Evolutionary conservation across 2,888 invertebrate genomes (phyloP), one percentile per base, ranked within the genome.

Genomic region (Orthosia incerta): DNA sequence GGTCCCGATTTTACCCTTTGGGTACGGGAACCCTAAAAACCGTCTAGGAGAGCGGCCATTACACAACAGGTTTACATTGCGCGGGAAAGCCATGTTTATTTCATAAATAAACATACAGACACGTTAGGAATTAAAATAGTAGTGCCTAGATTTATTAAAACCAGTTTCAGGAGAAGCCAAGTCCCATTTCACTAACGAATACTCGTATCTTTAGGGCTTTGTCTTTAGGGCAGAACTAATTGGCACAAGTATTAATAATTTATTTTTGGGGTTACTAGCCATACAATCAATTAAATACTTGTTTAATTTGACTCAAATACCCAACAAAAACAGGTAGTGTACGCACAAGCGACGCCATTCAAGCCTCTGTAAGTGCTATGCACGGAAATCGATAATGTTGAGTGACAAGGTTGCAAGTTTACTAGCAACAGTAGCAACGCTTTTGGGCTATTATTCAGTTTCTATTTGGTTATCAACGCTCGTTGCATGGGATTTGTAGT

Each of bases 381-480:
- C 77, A 77, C 65, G 66, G 79, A 77, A 77, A 77, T 77, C 77
- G 73, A 77, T 77, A 77, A 45, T 62, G 74, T 79, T 63, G 59
- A 76, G 71, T 77, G 63, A 77, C 77, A 74, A 66, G 77, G 77
- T 62, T 77, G 77, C 66, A 77, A 77, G 79, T 79, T 79, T 66
- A 74, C 74, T 62, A 74, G 66, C 26, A 79, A 39, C 61, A 74
- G 66, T 62, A 74, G 66, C 26, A 79, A 39, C 61, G 79, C 13
- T 62, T 66, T 79, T 7, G 39, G 53, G 3, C 61, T 39, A 63
- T 26, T 66, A 62, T 62, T 62, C 56, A 57, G 66, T 15, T 48
- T 53, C 61, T 65, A 51, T 16, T 26, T 56, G 15, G 45, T 45
- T 48, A 31, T 23, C 16, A 46, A 60, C 13, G 26, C 4, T 50